phyloP scores from a whole-genome alignment of 2,797 vertebrate species.

The Todus mexicanus region DNA sequence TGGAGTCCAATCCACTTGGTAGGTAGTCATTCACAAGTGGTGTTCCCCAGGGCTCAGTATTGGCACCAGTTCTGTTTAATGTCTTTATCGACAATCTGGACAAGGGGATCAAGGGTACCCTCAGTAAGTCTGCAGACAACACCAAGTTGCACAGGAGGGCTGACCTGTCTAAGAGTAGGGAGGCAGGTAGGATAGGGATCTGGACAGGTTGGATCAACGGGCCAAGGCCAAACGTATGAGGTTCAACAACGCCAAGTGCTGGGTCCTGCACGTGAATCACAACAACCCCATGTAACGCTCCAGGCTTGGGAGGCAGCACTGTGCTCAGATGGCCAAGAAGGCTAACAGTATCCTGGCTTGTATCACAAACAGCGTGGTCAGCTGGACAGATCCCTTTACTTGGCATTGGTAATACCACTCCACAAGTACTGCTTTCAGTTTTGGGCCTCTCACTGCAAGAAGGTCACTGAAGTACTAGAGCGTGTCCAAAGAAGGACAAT shows the following conservation, averaged over 20 bases:
- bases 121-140: neutral
- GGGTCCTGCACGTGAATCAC: neutral
- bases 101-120: neutral
- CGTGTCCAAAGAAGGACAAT: accelerated
- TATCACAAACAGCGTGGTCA: accelerated
- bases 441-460: accelerated
- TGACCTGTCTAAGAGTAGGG: accelerated
- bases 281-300: neutral
- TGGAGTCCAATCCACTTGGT: neutral
- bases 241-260: neutral
- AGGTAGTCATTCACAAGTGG: accelerated
- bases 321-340: no score
- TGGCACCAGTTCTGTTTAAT: neutral
- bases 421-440: accelerated
- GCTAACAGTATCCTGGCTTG: no score
- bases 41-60: neutral
- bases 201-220: neutral
- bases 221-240: neutral
- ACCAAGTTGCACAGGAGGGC: neutral
- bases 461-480: neutral
- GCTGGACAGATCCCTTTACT: neutral
- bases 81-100: neutral
- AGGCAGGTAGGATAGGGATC: neutral
- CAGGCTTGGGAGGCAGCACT: neutral
- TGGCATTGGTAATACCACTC: neutral